Base-by-base conservation (phyloP, 1,140 invertebrate species). In the Bombus consobrinus region DNA sequence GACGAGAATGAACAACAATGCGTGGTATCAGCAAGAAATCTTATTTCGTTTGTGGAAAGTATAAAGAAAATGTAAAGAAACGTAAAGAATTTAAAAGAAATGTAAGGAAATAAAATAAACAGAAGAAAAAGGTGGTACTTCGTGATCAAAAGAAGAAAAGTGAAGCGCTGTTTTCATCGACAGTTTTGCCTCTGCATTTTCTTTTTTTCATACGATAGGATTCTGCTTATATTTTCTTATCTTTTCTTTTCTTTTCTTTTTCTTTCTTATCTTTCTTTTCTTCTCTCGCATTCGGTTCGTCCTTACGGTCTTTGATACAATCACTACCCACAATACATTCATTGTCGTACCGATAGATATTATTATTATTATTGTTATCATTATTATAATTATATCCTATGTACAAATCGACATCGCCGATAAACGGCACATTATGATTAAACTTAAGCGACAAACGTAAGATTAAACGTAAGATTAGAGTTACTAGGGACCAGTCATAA, bases 401-500 rank as follows among this genome's bases (percentile, higher is more conserved):
- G 83, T 93, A 93, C 92, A 93, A 92, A 91, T 92, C 86, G 89
- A 91, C 87, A 85, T 85, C 76, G 88, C 89, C 89, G 88, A 78
- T 88, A 87, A 87, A 73, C 88, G 88, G 89, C 87, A 83, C 85
- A 74, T 91, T 86, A 86, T 88, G 75, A 85, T 89, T 90, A 88
- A 85, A 92, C 88, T 87, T 87, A 92, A 92, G 90, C 86, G 88
- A 90, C 79, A 92, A 93, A 92, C 91, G 86, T 91, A 93, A 93
- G 86, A 91, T 88, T 90, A 90, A 92, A 91, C 43, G 43, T 18
- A 47, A 47, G 43, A 47, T 47, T 47, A 47, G 88, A 92, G 87
- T 89, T 88, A 91, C 89, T 91, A 92, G 86, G 89, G 92, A 92
- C 92, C 93, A 93, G 90, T 93, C 92, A 88, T 92, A 93, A 93